Percentiles rank a stretch among this genome's conserved stretches.
Evolutionary conservation across 2,113 vertebrate species (phyloP).

Genomic region (Noctilio leporinus): DNA sequence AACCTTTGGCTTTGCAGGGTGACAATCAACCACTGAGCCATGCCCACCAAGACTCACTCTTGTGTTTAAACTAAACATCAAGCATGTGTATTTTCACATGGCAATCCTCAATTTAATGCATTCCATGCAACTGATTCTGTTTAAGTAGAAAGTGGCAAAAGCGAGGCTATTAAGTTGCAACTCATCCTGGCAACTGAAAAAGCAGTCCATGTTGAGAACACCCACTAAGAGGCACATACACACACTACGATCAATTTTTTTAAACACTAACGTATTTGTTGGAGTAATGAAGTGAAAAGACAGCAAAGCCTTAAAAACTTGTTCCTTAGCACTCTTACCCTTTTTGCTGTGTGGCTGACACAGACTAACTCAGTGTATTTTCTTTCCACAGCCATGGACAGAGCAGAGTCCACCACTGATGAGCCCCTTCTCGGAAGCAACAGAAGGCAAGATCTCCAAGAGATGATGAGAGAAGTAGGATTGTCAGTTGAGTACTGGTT

Average conservation of each 20-base stretch:
- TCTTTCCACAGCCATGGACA: constrained; percentile 55
- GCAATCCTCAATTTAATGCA: background rate
- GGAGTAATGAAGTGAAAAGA: background rate
- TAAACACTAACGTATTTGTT: background rate
- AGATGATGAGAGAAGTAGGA: constrained; percentile 41
- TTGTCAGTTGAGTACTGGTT: constrained; percentile 59
- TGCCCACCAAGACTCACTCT: no score
- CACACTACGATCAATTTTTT: background rate
- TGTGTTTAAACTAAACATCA: background rate
- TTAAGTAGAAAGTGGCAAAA: background rate
- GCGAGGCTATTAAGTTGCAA: background rate
- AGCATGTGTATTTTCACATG: background rate
- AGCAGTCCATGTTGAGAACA: background rate
- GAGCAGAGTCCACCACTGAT: fast-evolving
- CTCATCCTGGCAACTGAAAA: background rate
- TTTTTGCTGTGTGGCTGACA: background rate
- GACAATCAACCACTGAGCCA: no score
- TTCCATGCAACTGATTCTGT: background rate
- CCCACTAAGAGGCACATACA: background rate
- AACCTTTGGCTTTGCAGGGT: no score
- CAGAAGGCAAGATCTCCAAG: constrained; percentile 6
- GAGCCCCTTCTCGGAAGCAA: fast-evolving
- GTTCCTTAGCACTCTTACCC: background rate
- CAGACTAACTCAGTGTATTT: background rate
- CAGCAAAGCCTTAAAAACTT: background rate